These are phyloP conservation scores for Sebastes variabilis DNA, from an alignment of 2,797 vertebrate genomes.

Conservation along the genomic window DNA sequence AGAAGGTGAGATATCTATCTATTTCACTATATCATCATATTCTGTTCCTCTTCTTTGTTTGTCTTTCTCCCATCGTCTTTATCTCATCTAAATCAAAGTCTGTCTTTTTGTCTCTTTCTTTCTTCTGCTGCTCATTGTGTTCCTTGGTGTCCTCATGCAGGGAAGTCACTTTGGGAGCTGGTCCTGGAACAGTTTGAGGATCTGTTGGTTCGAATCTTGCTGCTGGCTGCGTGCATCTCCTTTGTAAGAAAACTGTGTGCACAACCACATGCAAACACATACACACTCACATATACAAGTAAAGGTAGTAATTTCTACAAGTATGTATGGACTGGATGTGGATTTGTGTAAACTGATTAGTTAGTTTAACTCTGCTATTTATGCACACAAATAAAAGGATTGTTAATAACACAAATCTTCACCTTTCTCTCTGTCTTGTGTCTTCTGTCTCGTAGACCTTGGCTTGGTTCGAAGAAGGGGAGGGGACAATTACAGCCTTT, in stretches of 20 bases:
- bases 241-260: conserved; percentile 77
- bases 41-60: background rate
- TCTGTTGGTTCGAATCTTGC: conserved; percentile 83
- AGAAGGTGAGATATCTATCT: conserved; percentile 73
- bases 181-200: conserved; percentile 87
- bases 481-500: conserved; percentile 85
- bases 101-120: background rate
- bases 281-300: background rate
- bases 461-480: conserved; percentile 87
- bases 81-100: background rate
- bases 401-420: background rate
- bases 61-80: background rate
- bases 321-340: background rate
- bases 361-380: background rate
- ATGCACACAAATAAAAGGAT: background rate
- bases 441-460: conserved; percentile 70
- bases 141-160: conserved; percentile 55
- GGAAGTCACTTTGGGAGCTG: conserved; percentile 85
- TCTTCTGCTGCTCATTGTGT: background rate
- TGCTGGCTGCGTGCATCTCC: conserved; percentile 86
- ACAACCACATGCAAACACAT: background rate
- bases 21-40: background rate
- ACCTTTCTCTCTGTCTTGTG: background rate
- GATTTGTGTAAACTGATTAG: background rate
- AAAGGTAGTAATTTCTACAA: background rate